These are phyloP conservation scores for Palythoa heliodiscus DNA, from an alignment of 92 coral and sea anemone species.

Conservation along the genomic window DNA sequence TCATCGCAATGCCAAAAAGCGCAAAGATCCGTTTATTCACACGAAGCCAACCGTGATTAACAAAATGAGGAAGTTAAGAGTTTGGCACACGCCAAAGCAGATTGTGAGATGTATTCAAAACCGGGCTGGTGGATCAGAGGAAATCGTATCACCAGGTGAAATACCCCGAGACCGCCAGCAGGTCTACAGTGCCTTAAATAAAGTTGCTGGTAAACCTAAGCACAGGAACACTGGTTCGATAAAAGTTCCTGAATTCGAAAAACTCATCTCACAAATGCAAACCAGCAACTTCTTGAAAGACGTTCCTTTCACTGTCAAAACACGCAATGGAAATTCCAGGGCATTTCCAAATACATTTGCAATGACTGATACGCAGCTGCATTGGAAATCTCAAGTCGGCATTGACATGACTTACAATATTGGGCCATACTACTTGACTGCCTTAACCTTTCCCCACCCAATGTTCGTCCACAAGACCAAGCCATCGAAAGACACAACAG, in stretches of 20 bases:
- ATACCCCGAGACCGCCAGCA: slow-evolving; percentile 66
- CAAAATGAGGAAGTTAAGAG: slow-evolving; percentile 55
- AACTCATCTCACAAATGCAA: slow-evolving; percentile 55
- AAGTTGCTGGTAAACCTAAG: slow-evolving; percentile 52
- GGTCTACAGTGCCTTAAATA: slow-evolving; percentile 56
- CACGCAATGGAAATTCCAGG: slow-evolving; percentile 13
- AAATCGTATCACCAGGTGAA: slow-evolving; percentile 56
- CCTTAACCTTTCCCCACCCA: slow-evolving; percentile 57
- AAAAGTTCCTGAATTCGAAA: slow-evolving; percentile 63
- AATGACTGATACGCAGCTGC: slow-evolving; percentile 52
- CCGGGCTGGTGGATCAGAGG: slow-evolving; percentile 50
- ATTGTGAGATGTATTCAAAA: slow-evolving; percentile 51
- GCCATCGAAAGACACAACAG: slow-evolving; percentile 49
- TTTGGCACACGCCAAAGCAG: slow-evolving; percentile 54
- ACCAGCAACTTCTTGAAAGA: slow-evolving; percentile 37
- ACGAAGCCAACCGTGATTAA: slow-evolving; percentile 64
- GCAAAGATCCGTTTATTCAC: slow-evolving; percentile 47
- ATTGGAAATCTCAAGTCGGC: slow-evolving; percentile 49
- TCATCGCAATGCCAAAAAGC: slow-evolving; percentile 40
- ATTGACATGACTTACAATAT: slow-evolving; percentile 59
- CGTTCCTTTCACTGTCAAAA: slow-evolving; percentile 27
- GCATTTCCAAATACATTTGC: slow-evolving; percentile 51
- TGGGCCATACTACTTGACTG: slow-evolving; percentile 52
- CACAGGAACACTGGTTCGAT: slow-evolving; percentile 59
- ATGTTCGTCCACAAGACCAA: slow-evolving; percentile 54